These are phyloP conservation scores for Lepilemur ruficaudatus DNA, from an alignment of 2,797 vertebrate species.

Conservation along the genomic window DNA sequence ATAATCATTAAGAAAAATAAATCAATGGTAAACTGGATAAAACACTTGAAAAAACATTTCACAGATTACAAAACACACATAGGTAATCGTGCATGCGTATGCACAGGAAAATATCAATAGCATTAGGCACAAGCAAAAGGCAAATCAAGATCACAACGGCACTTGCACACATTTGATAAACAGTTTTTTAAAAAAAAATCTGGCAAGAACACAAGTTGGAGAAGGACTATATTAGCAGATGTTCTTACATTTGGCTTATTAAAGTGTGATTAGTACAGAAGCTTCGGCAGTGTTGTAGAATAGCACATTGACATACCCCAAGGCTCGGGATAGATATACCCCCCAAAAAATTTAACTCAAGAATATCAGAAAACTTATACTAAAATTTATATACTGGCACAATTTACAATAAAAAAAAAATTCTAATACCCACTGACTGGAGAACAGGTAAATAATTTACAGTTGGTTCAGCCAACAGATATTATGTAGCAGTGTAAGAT, in stretches of 20 bases:
- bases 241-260: not conserved
- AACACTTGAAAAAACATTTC: not conserved
- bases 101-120: not conserved
- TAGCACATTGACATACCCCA: not conserved
- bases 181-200: not conserved
- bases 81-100: too few relatives aligned
- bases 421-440: not conserved
- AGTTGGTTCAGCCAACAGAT: not conserved
- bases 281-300: not conserved
- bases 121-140: not conserved
- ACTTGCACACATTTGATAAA: not conserved
- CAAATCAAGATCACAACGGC: not conserved
- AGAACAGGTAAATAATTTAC: not conserved
- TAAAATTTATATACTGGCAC: not conserved
- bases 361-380: not conserved
- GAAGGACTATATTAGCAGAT: not conserved
- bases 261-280: not conserved
- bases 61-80: not conserved
- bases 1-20: not conserved
- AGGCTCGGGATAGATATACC: not conserved
- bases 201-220: not conserved
- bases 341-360: not conserved
- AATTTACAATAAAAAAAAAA: not conserved
- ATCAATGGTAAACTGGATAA: not conserved
- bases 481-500: not conserved